phyloP scores from a whole-genome alignment of 1,140 invertebrate species.

The Saxidomus purpurata region DNA sequence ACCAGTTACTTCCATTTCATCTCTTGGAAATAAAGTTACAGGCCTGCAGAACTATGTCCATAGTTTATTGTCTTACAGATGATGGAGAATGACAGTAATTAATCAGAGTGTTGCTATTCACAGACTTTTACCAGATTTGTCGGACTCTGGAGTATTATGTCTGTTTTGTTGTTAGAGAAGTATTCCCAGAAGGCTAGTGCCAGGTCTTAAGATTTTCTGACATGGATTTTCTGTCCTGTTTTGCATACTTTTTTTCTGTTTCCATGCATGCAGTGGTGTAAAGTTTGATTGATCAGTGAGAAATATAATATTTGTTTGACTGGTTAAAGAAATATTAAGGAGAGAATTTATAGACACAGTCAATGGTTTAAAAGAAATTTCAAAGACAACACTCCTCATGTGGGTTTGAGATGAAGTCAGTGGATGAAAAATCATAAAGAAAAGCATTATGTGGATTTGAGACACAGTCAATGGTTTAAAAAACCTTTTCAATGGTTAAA shows the following conservation, averaged over 20 bases:
- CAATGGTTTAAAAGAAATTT: too few relatives aligned
- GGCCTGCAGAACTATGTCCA: not conserved
- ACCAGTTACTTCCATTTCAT: too few relatives aligned
- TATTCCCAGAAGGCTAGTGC: not conserved
- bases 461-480: too few relatives aligned
- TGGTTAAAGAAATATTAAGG: too few relatives aligned
- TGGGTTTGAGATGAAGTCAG: too few relatives aligned
- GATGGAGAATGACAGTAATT: conserved; percentile 4
- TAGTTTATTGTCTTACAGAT: conserved; percentile 25
- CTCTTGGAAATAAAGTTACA: not conserved
- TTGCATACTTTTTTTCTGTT: not conserved
- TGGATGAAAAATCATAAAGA: too few relatives aligned
- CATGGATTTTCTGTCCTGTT: too few relatives aligned
- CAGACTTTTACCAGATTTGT: conserved; percentile 17
- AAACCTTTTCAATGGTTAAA: too few relatives aligned
- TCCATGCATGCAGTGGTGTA: not conserved
- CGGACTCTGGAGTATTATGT: not conserved
- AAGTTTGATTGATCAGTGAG: not conserved
- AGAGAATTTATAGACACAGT: too few relatives aligned
- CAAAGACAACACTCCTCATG: too few relatives aligned
- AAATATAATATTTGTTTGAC: too few relatives aligned
- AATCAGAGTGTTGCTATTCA: conserved; percentile 1
- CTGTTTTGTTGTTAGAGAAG: not conserved
- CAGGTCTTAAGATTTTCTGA: not conserved
- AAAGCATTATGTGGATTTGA: too few relatives aligned